Conservation (phyloP, 2,797 vertebrate genomes). For the Chaetodon trifasciatus region DNA sequence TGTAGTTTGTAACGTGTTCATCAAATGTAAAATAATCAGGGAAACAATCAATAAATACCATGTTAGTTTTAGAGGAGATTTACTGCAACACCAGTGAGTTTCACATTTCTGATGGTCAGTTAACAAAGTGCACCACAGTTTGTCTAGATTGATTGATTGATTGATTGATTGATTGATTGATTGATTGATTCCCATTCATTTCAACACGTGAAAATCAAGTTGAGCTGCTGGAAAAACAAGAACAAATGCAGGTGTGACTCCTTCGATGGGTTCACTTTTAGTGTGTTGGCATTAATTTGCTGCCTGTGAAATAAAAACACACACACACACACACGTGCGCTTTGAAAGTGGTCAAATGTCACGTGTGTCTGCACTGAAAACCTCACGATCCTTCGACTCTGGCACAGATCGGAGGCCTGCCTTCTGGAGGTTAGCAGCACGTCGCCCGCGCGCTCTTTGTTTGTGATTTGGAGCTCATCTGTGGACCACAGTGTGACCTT, state of each 20-base stretch:
- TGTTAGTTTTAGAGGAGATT: background rate
- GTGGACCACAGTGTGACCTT: conserved; percentile 66
- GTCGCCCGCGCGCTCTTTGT: conserved; percentile 56
- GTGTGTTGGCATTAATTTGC: background rate
- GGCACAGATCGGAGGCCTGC: background rate
- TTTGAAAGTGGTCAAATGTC: background rate
- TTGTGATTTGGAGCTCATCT: conserved; percentile 52
- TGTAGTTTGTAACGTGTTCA: background rate
- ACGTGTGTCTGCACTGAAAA: background rate
- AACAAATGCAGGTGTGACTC: background rate
- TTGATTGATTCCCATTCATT: background rate
- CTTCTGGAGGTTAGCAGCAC: conserved; percentile 27
- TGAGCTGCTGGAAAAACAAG: background rate
- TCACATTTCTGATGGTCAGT: background rate
- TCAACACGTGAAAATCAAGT: background rate
- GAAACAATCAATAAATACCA: background rate
- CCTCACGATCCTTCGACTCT: background rate
- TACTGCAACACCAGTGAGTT: background rate
- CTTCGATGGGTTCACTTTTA: background rate
- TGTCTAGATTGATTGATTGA: background rate
- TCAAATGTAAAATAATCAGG: background rate
- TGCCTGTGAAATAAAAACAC: background rate
- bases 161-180: background rate
- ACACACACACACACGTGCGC: too few relatives aligned
- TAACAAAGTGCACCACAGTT: background rate